A percentile compares a stretch with the other conserved stretches of the same genome.
Evolutionary conservation across 2,888 invertebrate genomes (phyloP).

Genomic region (Tetanocera ferruginea): DNA sequence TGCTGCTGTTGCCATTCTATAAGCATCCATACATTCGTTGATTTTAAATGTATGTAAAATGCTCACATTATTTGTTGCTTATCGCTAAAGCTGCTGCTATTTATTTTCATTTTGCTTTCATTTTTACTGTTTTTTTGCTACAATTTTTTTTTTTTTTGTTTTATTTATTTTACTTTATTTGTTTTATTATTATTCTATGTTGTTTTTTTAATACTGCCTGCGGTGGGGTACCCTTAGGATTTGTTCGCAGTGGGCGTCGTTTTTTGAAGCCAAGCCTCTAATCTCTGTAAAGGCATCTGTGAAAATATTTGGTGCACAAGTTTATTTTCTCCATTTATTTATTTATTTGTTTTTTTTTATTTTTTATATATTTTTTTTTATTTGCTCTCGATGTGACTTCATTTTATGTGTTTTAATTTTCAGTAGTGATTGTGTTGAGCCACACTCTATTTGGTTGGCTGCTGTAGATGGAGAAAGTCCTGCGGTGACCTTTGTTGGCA

Average conservation of each 20-base stretch:
- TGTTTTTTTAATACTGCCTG: background rate
- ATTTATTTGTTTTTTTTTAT: too few relatives aligned
- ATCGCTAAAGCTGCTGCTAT: constrained; percentile 33
- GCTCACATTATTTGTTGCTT: constrained; percentile 42
- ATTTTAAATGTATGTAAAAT: constrained; percentile 32
- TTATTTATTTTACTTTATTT: background rate
- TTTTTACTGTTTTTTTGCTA: background rate
- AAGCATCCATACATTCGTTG: background rate
- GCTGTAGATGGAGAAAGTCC: too few relatives aligned
- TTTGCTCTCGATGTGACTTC: too few relatives aligned
- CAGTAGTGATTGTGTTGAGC: too few relatives aligned
- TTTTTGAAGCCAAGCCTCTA: background rate
- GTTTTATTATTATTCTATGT: background rate
- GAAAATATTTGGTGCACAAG: background rate
- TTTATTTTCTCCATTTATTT: background rate
- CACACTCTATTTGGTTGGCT: too few relatives aligned
- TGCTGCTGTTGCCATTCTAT: background rate
- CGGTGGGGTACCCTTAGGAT: background rate
- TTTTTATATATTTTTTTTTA: too few relatives aligned
- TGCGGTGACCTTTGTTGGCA: too few relatives aligned
- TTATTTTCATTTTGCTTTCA: constrained; percentile 54
- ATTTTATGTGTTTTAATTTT: too few relatives aligned
- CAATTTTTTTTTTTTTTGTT: background rate
- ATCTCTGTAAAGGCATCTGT: background rate
- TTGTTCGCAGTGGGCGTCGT: too few relatives aligned